A percentile compares a stretch with the other conserved stretches of the same genome.
Evolutionary conservation across 2,888 invertebrate genomes (phyloP).

Genomic region (Stegana nigrithorax): DNA sequence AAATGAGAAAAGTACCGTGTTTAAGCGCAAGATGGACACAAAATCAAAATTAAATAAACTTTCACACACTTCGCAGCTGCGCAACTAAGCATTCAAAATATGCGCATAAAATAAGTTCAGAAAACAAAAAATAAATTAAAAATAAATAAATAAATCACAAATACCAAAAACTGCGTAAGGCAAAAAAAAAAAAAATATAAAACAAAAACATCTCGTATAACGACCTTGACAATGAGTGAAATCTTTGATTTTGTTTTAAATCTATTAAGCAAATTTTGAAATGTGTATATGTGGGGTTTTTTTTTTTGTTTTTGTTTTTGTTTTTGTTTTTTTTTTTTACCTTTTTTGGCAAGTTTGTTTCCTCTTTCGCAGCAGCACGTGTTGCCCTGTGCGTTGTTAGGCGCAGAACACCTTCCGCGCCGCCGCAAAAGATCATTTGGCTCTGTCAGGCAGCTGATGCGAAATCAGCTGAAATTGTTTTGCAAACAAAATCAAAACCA

Average conservation of each 20-base stretch:
- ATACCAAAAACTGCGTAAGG: background rate
- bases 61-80: background rate
- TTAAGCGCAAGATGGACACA: background rate
- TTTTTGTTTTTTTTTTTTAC: background rate
- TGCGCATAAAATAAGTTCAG: background rate
- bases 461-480: slow-evolving; percentile 3
- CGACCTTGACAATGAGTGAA: slow-evolving; percentile 28
- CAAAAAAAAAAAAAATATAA: background rate
- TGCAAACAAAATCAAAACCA: slow-evolving; percentile 6
- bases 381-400: background rate
- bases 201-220: background rate
- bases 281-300: too few species aligned
- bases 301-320: background rate
- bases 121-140: background rate
- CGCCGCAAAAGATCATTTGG: too few species aligned
- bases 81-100: background rate
- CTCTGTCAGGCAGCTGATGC: too few species aligned
- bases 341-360: background rate
- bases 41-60: background rate
- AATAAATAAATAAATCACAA: background rate
- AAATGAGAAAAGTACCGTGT: too few species aligned
- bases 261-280: too few species aligned
- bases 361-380: background rate
- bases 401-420: too few species aligned
- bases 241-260: slow-evolving; percentile 1